Evolutionary conservation across 2,888 invertebrate species (phyloP), one percentile per base, ranked within the genome.

Genomic region (Coenonympha arcania): DNA sequence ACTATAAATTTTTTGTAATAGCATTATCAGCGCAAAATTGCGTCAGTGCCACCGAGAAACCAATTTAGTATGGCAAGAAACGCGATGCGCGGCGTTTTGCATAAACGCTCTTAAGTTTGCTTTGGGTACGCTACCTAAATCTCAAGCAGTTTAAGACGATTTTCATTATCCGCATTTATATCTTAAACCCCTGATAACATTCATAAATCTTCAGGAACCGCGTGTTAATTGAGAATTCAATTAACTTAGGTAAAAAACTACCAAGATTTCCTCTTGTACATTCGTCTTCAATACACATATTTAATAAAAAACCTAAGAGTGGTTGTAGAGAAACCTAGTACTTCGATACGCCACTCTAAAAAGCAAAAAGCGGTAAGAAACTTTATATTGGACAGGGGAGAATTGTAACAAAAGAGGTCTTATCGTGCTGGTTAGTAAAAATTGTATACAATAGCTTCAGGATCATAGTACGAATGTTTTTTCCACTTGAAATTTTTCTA

Each of bases 151-250:
- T n/a, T n/a, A n/a, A n/a, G n/a, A n/a, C n/a, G n/a, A n/a, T n/a
- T n/a, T n/a, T n/a, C n/a, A n/a, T n/a, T n/a, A n/a, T n/a, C n/a
- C n/a, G n/a, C n/a, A n/a, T n/a, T n/a, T n/a, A n/a, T n/a, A n/a
- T n/a, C n/a, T n/a, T n/a, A n/a, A n/a, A n/a, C n/a, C n/a, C n/a
- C n/a, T n/a, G n/a, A n/a, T n/a, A n/a, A n/a, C n/a, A n/a, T n/a
- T n/a, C n/a, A n/a, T n/a, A n/a, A n/a, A n/a, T n/a, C n/a, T n/a
- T n/a, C n/a, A n/a, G n/a, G n/a, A n/a, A n/a, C n/a, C n/a, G n/a
- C n/a, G n/a, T n/a, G n/a, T n/a, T n/a, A 54, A 28, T 45, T 20
- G 40, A 48, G 37, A 42, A 42, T 46, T 50, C 50, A 51, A 54
- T 51, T 54, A 51, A 37, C 18, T 19, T 18, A 11, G 47, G 37